These are phyloP conservation scores for Actenoides hombroni DNA, from an alignment of 2,113 vertebrate genomes.

Conservation along the genomic window DNA sequence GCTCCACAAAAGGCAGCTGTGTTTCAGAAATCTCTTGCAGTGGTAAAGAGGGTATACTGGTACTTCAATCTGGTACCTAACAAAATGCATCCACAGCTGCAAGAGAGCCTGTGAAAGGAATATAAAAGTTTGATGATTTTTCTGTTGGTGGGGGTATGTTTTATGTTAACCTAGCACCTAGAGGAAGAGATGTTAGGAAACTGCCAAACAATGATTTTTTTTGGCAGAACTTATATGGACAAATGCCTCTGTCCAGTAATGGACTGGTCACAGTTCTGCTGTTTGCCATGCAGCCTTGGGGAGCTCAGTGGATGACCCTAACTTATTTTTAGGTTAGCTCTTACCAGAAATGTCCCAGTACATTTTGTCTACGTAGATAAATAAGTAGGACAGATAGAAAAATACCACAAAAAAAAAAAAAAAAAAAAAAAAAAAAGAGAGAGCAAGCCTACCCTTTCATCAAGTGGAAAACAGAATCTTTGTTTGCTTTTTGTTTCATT, in stretches of 20 bases:
- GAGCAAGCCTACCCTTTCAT: neutral
- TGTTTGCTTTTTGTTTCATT: neutral
- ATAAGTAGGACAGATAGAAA: neutral
- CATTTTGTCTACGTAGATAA: neutral
- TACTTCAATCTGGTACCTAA: neutral
- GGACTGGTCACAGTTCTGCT: neutral
- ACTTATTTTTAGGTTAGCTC: neutral
- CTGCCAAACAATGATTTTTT: accelerated
- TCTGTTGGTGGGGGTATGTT: neutral
- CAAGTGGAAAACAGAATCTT: neutral
- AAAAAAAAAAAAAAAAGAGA: accelerated
- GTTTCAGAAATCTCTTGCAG: neutral
- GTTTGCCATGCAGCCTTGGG: neutral
- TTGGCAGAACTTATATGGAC: neutral
- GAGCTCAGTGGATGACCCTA: neutral
- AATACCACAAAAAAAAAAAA: neutral
- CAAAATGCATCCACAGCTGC: neutral
- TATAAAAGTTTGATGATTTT: neutral
- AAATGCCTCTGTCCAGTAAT: neutral
- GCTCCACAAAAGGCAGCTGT: neutral
- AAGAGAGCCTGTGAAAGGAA: neutral
- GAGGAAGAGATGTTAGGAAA: neutral
- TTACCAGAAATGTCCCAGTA: neutral
- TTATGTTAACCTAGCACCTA: neutral
- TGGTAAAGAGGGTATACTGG: accelerated